Evolutionary conservation across 2,113 vertebrate species (phyloP).

Genomic region (Baryphthengus martii): DNA sequence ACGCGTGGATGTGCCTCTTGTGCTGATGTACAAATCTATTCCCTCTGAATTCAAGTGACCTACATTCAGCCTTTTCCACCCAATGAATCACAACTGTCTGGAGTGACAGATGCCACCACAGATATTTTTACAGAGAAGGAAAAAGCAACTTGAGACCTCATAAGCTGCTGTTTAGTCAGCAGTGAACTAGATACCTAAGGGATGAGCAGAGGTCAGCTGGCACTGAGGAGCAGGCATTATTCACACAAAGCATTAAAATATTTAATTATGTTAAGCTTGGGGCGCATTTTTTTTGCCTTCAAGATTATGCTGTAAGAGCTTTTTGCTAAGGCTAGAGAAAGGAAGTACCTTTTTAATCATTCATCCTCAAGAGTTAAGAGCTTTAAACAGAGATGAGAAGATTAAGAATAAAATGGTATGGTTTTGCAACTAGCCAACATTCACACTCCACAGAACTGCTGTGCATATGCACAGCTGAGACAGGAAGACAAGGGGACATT

Average conservation of each 20-base stretch:
- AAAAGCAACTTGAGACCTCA: slow-evolving; percentile 12
- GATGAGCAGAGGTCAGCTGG: background rate
- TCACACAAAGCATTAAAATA: background rate
- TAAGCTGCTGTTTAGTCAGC: background rate
- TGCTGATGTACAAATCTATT: background rate
- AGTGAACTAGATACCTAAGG: background rate
- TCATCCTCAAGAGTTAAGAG: background rate
- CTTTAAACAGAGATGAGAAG: background rate
- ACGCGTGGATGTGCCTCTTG: background rate
- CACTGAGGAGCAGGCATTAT: background rate
- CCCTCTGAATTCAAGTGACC: slow-evolving; percentile 18
- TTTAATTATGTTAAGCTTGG: background rate
- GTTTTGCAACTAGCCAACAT: background rate
- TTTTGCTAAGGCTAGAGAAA: slow-evolving; percentile 9
- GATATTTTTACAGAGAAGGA: background rate
- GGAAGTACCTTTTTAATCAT: slow-evolving; percentile 1
- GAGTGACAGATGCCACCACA: slow-evolving; percentile 13
- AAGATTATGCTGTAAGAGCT: background rate
- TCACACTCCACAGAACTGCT: background rate
- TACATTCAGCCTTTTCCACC: slow-evolving; percentile 24
- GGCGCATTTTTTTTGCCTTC: slow-evolving; percentile 13
- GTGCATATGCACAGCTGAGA: background rate
- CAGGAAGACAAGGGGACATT: background rate
- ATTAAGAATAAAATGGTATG: background rate
- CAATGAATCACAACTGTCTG: slow-evolving; percentile 16